A percentile compares a stretch with the other conserved stretches of the same genome.
These are phyloP conservation scores for Actinia equina DNA, from an alignment of 64 coral and sea anemone species.

Conservation along the genomic window DNA sequence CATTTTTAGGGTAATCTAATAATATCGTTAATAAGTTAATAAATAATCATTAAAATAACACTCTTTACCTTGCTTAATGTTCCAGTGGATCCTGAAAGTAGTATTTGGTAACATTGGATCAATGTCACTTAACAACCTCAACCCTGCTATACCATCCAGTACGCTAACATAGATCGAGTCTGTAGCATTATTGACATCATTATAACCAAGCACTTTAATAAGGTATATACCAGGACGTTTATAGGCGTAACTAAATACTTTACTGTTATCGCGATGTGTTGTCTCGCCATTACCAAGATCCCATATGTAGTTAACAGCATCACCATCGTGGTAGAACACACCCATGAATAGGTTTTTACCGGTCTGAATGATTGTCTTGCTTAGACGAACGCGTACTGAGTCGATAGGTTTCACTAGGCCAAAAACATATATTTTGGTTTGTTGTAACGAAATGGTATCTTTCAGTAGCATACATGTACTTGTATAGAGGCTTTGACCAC, in stretches of 20 bases:
- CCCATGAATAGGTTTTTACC: background rate
- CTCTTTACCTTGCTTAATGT: slow-evolving; percentile 33
- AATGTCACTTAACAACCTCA: background rate
- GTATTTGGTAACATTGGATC: slow-evolving; percentile 13
- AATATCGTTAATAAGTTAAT: background rate
- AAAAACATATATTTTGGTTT: background rate
- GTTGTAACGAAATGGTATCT: too few relatives aligned
- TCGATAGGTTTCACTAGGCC: background rate
- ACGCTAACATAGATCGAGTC: background rate
- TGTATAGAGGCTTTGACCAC: too few relatives aligned
- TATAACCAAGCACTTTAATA: slow-evolving; percentile 31
- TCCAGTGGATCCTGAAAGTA: slow-evolving; percentile 20
- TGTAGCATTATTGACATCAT: slow-evolving; percentile 15
- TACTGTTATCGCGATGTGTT: background rate
- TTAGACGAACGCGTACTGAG: background rate
- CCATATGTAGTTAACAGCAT: slow-evolving; percentile 32
- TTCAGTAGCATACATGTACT: too few relatives aligned
- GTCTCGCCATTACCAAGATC: slow-evolving; percentile 29
- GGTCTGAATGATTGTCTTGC: background rate
- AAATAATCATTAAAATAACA: background rate
- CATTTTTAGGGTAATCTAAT: too few relatives aligned
- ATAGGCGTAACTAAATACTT: slow-evolving; percentile 18
- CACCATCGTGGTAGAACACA: slow-evolving; percentile 28
- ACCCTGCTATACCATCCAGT: slow-evolving; percentile 15
- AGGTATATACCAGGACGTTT: slow-evolving; percentile 24